Conservation (phyloP, 2,113 vertebrate genomes). For the Rhineura floridana region DNA sequence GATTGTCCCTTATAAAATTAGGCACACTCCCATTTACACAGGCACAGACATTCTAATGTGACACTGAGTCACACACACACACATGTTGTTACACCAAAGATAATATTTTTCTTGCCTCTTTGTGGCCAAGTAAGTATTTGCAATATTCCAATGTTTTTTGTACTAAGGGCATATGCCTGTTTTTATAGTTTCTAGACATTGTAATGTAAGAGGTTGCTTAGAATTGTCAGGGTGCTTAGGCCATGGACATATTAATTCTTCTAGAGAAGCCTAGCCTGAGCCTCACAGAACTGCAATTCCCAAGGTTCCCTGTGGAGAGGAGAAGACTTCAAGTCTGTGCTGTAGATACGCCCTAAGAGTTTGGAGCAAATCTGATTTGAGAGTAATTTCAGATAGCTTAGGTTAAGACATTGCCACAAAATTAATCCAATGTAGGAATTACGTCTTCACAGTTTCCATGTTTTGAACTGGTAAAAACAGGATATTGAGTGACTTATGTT, state of each 20-base stretch:
- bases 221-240: background rate
- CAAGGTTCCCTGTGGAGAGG: no score
- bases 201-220: background rate
- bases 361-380: background rate
- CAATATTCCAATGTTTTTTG: background rate
- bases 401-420: background rate
- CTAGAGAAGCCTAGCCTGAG: background rate
- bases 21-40: background rate
- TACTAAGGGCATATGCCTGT: background rate
- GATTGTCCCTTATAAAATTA: conserved; percentile 7
- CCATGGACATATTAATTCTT: background rate
- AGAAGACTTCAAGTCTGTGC: background rate
- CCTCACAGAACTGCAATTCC: background rate
- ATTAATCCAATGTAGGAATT: background rate
- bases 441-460: background rate
- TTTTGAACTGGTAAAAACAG: background rate
- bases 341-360: background rate
- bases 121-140: background rate
- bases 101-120: background rate
- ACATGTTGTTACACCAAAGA: background rate
- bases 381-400: background rate
- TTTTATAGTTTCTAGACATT: background rate
- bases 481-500: background rate
- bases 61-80: background rate
- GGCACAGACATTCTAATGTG: background rate